Evolutionary conservation across 2,888 invertebrate genomes (phyloP), one percentile per base, ranked within the genome.

Genomic region (Nymphalis polychloros): DNA sequence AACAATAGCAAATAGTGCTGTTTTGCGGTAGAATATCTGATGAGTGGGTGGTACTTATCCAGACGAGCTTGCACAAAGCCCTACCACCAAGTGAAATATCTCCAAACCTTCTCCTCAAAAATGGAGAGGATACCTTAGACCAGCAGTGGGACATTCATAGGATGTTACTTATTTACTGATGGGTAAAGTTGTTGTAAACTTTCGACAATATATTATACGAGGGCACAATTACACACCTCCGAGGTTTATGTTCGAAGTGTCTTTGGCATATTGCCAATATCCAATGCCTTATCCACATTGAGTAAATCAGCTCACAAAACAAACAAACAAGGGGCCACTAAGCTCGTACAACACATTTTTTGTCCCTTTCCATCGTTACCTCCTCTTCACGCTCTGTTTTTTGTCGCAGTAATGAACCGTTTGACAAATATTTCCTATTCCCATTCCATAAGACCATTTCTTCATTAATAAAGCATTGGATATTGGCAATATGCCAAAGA

Each of bases 241-340:
- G 19, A 35, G 19, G 10, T 31, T 53, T 48, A 17, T 19, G 49
- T 17, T 16, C 60, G 35, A 41, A 67, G 50, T 57, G 67, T 65
- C 65, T 68, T 65, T 89, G 89, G 89, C 86, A 72, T 76, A 50
- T 68, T 74, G 87, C 89, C 88, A 89, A 79, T 72, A 73, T 79
- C 80, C 78, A 69, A 77, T 75, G 75, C 77, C 77, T 79, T 76
- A 78, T 79, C 76, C 78, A 81, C 81, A 83, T 83, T 83, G 79
- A 83, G 81, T 83, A 82, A 83, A 85, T 85, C 84, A 84, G 70
- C 76, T 76, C 75, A 78, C n/a, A 57, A 57, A 35, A 79, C 81
- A 84, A 85, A 85, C 85, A 84, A 82, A 81, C 78, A 78, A 73
- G 64, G 75, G 27, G 76, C 75, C 80, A 79, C 80, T 81, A 81